These are phyloP conservation scores for Tenualosa ilisha DNA, from an alignment of 2,797 vertebrate genomes.

Conservation along the genomic window DNA sequence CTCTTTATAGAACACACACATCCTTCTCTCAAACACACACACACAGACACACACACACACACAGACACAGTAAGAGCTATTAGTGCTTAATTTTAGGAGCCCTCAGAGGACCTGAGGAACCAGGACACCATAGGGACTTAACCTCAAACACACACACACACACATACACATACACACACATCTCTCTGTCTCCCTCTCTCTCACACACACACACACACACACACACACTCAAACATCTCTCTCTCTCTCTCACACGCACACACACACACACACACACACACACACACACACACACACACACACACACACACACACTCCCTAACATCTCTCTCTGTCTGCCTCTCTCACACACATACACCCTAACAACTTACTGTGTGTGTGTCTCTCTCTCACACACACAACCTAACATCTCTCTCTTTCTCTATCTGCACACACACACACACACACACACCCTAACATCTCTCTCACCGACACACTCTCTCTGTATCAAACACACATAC, in stretches of 20 bases:
- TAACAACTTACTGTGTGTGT: background rate
- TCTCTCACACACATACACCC: background rate
- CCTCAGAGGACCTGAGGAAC: background rate
- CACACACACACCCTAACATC: no score
- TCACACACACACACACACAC: no score
- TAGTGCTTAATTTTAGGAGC: conserved; percentile 1
- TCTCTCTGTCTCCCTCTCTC: no score
- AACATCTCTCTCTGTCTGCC: no score
- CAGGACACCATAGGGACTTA: background rate
- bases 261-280: no score
- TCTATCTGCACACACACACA: no score
- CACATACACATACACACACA: background rate
- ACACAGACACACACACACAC: conserved; percentile 25
- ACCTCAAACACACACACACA: background rate
- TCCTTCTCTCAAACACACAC: background rate
- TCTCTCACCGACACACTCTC: no score
- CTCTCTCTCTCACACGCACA: no score
- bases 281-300: background rate
- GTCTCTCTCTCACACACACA: background rate
- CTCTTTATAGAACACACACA: background rate
- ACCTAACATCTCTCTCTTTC: background rate
- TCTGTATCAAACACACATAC: no score
- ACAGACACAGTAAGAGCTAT: background rate
- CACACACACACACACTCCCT: background rate
- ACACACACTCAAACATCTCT: no score